Evolutionary conservation across 2,797 vertebrate species (phyloP).

Genomic region (Lemur catta): DNA sequence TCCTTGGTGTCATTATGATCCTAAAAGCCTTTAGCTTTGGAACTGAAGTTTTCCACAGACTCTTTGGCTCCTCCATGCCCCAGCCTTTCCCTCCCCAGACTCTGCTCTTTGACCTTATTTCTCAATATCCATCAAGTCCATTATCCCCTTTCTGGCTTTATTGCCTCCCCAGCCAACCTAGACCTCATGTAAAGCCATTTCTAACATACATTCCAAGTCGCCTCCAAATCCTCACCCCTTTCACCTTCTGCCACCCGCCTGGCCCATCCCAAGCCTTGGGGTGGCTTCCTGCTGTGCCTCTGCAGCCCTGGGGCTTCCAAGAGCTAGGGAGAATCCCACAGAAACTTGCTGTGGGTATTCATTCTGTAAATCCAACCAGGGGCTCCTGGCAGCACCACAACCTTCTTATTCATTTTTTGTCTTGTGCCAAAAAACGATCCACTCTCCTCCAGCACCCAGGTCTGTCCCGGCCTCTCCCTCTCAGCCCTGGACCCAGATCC

Average conservation of each 20-base stretch:
- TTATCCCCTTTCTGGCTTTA: not conserved
- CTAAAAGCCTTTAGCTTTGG: not conserved
- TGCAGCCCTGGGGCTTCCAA: not conserved
- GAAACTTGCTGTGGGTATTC: not conserved
- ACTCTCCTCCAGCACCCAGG: no score
- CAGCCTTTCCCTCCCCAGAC: not conserved
- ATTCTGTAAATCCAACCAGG: not conserved
- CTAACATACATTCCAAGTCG: not conserved
- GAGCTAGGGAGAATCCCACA: not conserved
- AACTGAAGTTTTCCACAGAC: not conserved
- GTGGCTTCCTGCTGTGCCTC: not conserved
- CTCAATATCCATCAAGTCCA: not conserved
- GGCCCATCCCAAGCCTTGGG: no score
- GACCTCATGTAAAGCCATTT: not conserved
- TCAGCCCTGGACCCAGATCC: not conserved
- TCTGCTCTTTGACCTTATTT: not conserved
- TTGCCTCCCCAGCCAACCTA: not conserved
- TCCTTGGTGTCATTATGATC: not conserved
- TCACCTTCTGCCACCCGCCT: not conserved
- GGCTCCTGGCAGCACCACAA: not conserved
- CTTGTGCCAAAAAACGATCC: not conserved
- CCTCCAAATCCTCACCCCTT: not conserved
- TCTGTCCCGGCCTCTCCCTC: not conserved
- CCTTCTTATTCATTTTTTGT: not conserved
- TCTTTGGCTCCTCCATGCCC: not conserved